These are phyloP conservation scores for Ammodytes dubius DNA, from an alignment of 2,113 vertebrate genomes.

Conservation along the genomic window DNA sequence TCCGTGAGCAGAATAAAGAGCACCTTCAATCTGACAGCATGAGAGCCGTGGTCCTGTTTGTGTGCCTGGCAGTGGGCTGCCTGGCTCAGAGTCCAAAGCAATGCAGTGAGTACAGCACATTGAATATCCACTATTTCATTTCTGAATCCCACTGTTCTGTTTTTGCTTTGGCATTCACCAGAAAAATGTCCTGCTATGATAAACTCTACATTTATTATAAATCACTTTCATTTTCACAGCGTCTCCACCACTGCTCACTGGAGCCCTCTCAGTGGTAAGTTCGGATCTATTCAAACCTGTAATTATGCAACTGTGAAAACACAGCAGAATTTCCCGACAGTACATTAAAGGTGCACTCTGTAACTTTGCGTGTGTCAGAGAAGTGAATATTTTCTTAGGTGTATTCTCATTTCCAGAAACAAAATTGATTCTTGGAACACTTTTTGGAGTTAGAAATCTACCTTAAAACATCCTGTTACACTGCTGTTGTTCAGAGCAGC, in stretches of 20 bases:
- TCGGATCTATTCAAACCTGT: not conserved
- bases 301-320: not conserved
- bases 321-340: not conserved
- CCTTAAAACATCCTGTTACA: no score
- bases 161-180: not conserved
- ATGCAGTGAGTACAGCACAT: constrained; percentile 76
- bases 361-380: no score
- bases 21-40: constrained; percentile 22
- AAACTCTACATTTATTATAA: not conserved
- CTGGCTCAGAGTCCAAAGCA: constrained; percentile 64
- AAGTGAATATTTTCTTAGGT: no score
- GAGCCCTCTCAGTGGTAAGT: constrained; percentile 55
- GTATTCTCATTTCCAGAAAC: no score
- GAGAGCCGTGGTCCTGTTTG: constrained; percentile 55
- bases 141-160: not conserved
- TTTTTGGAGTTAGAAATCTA: no score
- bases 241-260: constrained; percentile 56
- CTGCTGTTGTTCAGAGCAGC: no score
- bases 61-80: constrained; percentile 50
- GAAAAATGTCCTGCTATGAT: not conserved
- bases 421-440: no score
- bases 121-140: not conserved
- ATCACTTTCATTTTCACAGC: constrained; percentile 23
- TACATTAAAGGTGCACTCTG: no score
- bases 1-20: not conserved